A percentile compares a stretch with the other conserved stretches of the same genome.
Evolutionary conservation across 2,797 vertebrate species (phyloP).

Genomic region (Vipera latastei): DNA sequence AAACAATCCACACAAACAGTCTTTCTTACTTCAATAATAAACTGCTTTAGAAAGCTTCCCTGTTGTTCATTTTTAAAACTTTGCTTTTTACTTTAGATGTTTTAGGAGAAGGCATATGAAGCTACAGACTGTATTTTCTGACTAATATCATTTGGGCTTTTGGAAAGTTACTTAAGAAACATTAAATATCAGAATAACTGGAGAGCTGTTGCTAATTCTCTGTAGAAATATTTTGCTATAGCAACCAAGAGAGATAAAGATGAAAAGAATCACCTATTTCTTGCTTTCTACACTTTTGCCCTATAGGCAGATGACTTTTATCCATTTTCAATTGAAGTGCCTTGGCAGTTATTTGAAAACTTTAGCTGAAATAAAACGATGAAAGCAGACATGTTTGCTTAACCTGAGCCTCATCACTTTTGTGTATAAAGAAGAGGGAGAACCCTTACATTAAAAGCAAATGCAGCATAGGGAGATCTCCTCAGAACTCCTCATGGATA

Average conservation of each 20-base stretch:
- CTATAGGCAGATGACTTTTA: constrained; percentile 32
- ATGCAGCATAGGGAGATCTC: background rate
- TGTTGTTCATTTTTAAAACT: constrained; percentile 35
- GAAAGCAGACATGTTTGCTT: constrained; percentile 16
- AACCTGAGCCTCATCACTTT: background rate
- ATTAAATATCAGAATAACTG: constrained; percentile 41
- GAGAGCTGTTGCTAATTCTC: constrained; percentile 51
- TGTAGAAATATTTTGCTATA: constrained; percentile 48
- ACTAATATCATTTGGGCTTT: background rate
- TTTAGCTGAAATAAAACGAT: constrained; percentile 5
- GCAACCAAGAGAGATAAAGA: constrained; percentile 51
- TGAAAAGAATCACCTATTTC: constrained; percentile 51
- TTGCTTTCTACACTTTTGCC: constrained; percentile 41
- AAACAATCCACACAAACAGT: background rate
- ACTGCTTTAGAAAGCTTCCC: background rate
- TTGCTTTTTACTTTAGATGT: background rate
- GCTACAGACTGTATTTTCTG: constrained; percentile 15
- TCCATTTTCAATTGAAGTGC: constrained; percentile 49
- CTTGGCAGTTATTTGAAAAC: constrained; percentile 54
- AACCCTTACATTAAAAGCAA: background rate
- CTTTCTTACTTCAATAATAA: constrained; percentile 33
- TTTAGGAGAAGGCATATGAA: constrained; percentile 30
- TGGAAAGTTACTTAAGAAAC: constrained; percentile 36
- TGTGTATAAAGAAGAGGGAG: background rate
- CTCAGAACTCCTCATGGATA: background rate